Base-by-base conservation (phyloP, 2,888 invertebrate species). In the Cheilosia pagana region DNA sequence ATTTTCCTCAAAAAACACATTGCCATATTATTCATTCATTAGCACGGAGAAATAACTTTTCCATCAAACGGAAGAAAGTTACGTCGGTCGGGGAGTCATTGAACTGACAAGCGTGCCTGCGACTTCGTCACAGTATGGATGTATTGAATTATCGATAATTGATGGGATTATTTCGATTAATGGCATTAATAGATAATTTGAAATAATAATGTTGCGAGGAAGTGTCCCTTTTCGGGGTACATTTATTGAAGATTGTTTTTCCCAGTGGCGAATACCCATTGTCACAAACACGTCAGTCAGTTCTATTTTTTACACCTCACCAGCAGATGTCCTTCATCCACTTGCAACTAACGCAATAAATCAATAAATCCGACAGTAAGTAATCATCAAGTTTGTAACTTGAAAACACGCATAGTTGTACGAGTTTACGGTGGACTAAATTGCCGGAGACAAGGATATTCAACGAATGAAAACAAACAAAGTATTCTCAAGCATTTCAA, bases 1-100 rank as follows among this genome's bases (percentile, higher is more conserved):
- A 10, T 21, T 50, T 16, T 31, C n/a, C 19, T 35, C 23, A 16
- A 50, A 48, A 25, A 35, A 57, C 21, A 48, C 45, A 50, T 48
- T 50, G 48, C 16, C 65, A 19, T 67, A 76, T 77, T 48, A 68
- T 68, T 77, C 62, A 70, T 77, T 70, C 62, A 77, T 68, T 77
- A 77, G 53, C 43, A 65, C 16, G 25, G 14, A 8, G 35, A 41
- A 52, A 28, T 8, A 41, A 43, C 16, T 50, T 43, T 31, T 14
- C 10, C 28, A n/a, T 67, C 21, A 45, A 28, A 28, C 53, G 71
- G 19, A 21, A 12, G 6, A 16, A 43, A 43, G 21, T 53, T 63
- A 63, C 45, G 53, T 25, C n/a, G n/a, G n/a, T n/a, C n/a, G 45
- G 25, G 45, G 35, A 53, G 53, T 74, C 53, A 43, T 31, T 62